A percentile compares a stretch with the other conserved stretches of the same genome.
phyloP scores from a whole-genome alignment of 1,140 invertebrate genomes.

The Microplitis demolitor region DNA sequence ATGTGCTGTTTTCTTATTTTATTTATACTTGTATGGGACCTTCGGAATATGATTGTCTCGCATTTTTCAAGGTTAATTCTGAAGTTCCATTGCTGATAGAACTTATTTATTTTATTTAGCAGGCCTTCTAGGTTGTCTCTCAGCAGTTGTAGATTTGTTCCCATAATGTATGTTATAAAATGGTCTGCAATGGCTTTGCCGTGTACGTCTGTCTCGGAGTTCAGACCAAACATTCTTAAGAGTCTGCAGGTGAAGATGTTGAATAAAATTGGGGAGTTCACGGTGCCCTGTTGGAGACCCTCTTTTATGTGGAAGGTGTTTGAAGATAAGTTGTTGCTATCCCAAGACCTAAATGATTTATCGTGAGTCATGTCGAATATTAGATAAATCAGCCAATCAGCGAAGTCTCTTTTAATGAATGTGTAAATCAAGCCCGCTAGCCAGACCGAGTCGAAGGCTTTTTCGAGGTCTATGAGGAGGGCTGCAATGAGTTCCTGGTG shows the following conservation, averaged over 20 bases:
- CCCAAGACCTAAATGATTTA: not conserved
- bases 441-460: slow-evolving; percentile 6
- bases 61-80: slow-evolving; percentile 14
- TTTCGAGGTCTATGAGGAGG: not conserved
- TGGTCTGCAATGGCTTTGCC: not conserved
- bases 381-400: not conserved
- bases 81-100: slow-evolving; percentile 1
- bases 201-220: not conserved
- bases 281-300: not conserved
- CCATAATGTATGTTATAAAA: not conserved
- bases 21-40: not conserved
- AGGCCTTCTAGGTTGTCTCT: not conserved
- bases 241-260: not conserved
- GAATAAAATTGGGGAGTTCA: not conserved
- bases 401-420: not conserved
- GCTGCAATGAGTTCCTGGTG: not conserved
- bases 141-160: not conserved
- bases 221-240: not conserved
- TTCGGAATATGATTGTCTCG: slow-evolving; percentile 4
- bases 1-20: not conserved
- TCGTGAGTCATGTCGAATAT: not conserved
- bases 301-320: not conserved
- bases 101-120: not conserved
- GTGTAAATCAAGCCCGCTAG: not conserved
- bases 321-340: not conserved